Base-by-base conservation (phyloP, 53 echinoderm and acorn worm genomes). In the Holothuria leucospilota region DNA sequence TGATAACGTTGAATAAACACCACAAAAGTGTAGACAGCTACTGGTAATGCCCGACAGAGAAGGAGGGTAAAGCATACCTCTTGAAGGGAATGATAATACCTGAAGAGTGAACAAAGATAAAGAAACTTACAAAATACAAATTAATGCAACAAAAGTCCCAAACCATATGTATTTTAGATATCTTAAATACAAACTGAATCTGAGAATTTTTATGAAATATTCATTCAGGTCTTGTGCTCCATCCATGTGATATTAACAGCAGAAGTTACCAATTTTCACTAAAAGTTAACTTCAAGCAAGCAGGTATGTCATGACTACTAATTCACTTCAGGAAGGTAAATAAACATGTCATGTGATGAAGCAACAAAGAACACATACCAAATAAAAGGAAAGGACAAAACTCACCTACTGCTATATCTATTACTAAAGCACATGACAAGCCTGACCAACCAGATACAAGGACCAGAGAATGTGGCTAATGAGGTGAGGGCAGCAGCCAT, bases 1-100 rank as follows among this genome's bases (percentile, higher is more conserved):
- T 98, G 98, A 29, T 98, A 93, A 0, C 98, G 88, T 81, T 98
- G 92, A 20, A 92, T 30, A 49, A 95, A 87, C 15, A 95, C 98
- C 28, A 95, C 72, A 29, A 88, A 67, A 4, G 93, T 90, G 90
- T 97, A 98, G 16, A 88, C 69, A 14, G 98, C 98, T 30, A 98
- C 42, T 26, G 98, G 97, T 13, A 98, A 82, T 46, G 92, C 93
- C 49, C 95, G 79, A 77, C 85, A 85, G 20, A 98, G 51, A 10
- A 88, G 92, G 20, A 98, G 42, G 4, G 95, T 90, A 59, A 81
- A 85, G 60, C 82, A 68, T 1, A 88, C 89, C 73, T 98, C 95
- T 66, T 90, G 84, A 4, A 91, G 62, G 16, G 92, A 91, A 61
- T 77, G 84, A 34, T 67, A 73, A 63, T 88, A 89, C 52, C 98